Evolutionary conservation across 2,797 vertebrate genomes (phyloP), one percentile per base, ranked within the genome.

Genomic region (Coracias cyanogaster): DNA sequence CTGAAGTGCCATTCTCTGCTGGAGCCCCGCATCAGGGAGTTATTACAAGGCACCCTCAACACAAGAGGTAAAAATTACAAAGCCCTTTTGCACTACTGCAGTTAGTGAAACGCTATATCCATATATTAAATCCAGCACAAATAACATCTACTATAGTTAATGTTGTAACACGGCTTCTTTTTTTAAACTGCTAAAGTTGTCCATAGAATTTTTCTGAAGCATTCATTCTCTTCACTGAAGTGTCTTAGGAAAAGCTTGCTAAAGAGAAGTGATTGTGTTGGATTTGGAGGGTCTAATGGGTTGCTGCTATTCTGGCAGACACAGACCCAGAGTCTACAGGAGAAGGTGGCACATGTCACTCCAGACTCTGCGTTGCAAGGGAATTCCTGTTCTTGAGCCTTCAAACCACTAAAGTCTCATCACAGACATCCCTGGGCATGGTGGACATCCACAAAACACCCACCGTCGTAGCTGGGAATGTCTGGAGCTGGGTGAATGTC

Each of bases 401-500:
- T 64, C 66, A 58, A 60, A 28, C 24, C 29, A 7, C 77, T 46
- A 0, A 35, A 61, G 43, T 0, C 0, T 71, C 5, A n/a, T 62
- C 81, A 26, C 0, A 37, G 71, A 21, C 60, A 35, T 69, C 86
- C 67, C 55, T 70, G 81, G 90, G 60, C 93, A 79, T 7, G 58
- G 60, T 57, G 88, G 62, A 12, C 39, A 10, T 37, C 62, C 88
- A 90, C 74, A 93, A 86, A 93, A 86, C 71, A 37, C 31, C 71
- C 86, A 2, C 77, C 83, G 26, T 52, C 14, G 4, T 33, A 60
- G 90, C 73, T 49, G 81, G 88, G 83, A 79, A 55, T 3, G 86
- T 93, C 93, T 94, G 83, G 81, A 73, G 71, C 73, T 41, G 89
- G 46, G 77, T 96, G 60, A 97, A 96, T 96, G 54, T 91, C 67